Conservation (phyloP, 2,113 vertebrate genomes). For the Apteryx owenii region DNA sequence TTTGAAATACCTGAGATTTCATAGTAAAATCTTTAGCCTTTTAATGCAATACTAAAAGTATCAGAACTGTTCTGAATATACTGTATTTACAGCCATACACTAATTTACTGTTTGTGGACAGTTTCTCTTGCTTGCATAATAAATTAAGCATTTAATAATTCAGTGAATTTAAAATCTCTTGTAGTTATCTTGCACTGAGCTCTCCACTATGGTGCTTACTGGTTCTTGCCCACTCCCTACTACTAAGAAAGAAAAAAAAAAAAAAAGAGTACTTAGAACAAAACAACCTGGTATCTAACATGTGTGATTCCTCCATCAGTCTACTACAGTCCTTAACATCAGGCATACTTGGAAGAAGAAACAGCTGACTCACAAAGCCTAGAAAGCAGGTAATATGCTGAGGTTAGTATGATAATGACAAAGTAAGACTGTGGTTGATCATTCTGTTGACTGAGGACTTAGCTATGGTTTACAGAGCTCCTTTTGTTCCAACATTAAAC, state of each 20-base stretch:
- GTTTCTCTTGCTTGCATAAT: conserved; percentile 66
- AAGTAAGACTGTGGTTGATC: not conserved
- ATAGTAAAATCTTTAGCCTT: conserved; percentile 56
- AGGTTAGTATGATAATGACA: not conserved
- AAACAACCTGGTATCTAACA: not conserved
- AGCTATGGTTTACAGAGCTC: not conserved
- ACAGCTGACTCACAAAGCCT: not conserved
- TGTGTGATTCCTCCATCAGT: too few relatives aligned
- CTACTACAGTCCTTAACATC: too few relatives aligned
- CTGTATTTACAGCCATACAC: conserved; percentile 55
- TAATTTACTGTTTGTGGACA: conserved; percentile 57
- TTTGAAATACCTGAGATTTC: conserved; percentile 67
- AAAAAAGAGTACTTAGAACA: too few relatives aligned
- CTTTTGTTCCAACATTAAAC: not conserved
- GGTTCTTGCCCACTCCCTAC: not conserved
- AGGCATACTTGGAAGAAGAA: not conserved
- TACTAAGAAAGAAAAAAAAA: not conserved
- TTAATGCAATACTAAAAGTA: conserved; percentile 46
- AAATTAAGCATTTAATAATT: conserved; percentile 53
- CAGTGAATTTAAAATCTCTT: conserved; percentile 6
- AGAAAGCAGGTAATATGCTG: rapidly evolving
- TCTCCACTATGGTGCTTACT: not conserved
- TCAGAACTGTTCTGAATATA: conserved; percentile 39
- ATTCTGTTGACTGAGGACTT: not conserved
- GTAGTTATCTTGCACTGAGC: not conserved